Conservation (phyloP, 1,140 invertebrate genomes). For the Pectinophora gossypiella region DNA sequence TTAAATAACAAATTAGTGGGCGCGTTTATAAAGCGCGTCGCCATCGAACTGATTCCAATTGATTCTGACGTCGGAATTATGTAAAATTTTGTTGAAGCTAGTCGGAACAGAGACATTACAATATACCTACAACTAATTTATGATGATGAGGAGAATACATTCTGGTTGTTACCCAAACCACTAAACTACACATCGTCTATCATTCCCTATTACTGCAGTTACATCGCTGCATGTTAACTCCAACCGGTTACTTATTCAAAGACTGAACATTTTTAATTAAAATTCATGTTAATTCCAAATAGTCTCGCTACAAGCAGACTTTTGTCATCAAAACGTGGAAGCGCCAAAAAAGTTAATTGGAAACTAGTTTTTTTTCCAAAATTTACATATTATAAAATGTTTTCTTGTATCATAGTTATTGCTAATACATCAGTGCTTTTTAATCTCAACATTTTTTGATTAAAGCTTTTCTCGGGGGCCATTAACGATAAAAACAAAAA, state of each 20-base stretch:
- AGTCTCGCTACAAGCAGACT: neutral
- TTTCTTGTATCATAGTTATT: constrained; percentile 1
- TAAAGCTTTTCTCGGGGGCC: constrained; percentile 20
- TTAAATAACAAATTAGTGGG: constrained; percentile 70
- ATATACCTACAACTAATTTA: neutral
- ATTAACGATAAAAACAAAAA: constrained; percentile 27
- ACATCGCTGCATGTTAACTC: neutral
- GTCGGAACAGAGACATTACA: neutral
- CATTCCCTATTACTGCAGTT: neutral
- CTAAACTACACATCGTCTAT: neutral
- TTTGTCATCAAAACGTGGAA: neutral
- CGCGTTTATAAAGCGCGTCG: constrained; percentile 54
- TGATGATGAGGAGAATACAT: neutral
- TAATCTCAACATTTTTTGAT: constrained; percentile 5
- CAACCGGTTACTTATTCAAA: neutral
- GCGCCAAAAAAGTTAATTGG: neutral
- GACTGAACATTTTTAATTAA: neutral
- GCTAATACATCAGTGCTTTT: constrained; percentile 10
- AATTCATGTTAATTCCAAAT: neutral
- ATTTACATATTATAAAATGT: neutral
- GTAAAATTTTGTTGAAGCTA: constrained; percentile 17
- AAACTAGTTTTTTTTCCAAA: neutral
- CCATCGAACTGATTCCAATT: constrained; percentile 42
- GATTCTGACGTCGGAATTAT: constrained; percentile 35
- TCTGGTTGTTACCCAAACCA: too few relatives aligned